Evolutionary conservation across 2,113 vertebrate species (phyloP).

Genomic region (Elanus axillaris): DNA sequence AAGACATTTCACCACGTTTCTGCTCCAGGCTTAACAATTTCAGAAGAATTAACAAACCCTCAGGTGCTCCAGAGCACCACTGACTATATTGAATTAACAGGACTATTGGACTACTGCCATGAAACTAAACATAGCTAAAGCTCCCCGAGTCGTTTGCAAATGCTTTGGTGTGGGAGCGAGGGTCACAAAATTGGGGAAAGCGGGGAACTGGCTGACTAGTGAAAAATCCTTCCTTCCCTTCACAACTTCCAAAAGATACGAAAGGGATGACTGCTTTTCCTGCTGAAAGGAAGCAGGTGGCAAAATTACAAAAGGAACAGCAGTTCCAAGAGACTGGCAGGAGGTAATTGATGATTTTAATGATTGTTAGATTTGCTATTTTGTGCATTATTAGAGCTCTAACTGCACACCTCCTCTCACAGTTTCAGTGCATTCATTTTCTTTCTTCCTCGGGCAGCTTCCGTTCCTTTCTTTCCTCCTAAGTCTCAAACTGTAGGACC

Average conservation of each 20-base stretch:
- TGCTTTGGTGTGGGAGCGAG: fast-evolving
- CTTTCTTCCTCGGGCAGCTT: background rate
- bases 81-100: background rate
- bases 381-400: background rate
- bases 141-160: fast-evolving
- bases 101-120: no score
- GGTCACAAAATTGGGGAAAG: background rate
- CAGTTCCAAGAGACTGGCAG: background rate
- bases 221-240: background rate
- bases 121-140: background rate
- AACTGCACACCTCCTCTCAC: background rate
- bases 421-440: background rate
- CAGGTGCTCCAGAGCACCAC: background rate
- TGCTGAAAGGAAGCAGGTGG: background rate
- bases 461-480: background rate
- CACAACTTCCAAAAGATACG: fast-evolving
- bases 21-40: background rate
- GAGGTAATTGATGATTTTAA: background rate
- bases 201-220: fast-evolving
- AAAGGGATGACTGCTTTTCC: background rate
- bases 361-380: background rate
- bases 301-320: background rate
- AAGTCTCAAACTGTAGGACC: background rate
- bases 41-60: background rate
- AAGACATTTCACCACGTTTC: background rate